Percentiles rank a stretch among this genome's conserved stretches.
These are phyloP conservation scores for Dryomyza anilis DNA, from an alignment of 2,888 invertebrate species.

Conservation along the genomic window DNA sequence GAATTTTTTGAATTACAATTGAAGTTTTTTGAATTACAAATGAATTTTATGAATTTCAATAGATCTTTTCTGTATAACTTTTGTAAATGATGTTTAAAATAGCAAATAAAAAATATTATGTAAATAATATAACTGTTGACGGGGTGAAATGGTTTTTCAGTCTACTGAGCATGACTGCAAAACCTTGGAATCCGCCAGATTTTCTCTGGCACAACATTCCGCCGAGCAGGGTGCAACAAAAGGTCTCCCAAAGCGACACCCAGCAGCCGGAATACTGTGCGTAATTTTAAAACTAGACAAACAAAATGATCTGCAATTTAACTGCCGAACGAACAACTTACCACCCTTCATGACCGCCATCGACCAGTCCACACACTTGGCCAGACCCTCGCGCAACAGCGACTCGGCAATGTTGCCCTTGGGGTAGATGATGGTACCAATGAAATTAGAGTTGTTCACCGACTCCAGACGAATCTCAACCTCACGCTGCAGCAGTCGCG, in stretches of 20 bases:
- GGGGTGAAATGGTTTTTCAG: conserved; percentile 59
- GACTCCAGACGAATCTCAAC: conserved; percentile 90
- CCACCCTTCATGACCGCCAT: conserved; percentile 79
- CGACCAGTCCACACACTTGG: conserved; percentile 92
- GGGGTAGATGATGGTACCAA: conserved; percentile 93
- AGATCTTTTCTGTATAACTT: too few species aligned
- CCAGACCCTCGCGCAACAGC: conserved; percentile 87
- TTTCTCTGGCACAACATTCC: conserved; percentile 47
- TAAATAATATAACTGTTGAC: conserved; percentile 44
- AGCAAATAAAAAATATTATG: neutral
- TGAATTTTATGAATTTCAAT: too few species aligned
- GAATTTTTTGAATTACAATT: too few species aligned
- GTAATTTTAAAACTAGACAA: neutral
- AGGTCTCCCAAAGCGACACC: conserved; percentile 39
- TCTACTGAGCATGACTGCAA: conserved; percentile 27
- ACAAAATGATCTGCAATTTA: too few species aligned
- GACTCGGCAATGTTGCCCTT: conserved; percentile 93
- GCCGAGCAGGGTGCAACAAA: conserved; percentile 37
- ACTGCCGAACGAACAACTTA: too few species aligned
- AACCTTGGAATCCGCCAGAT: conserved; percentile 57
- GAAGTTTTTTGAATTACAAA: too few species aligned
- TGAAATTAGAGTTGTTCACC: conserved; percentile 89
- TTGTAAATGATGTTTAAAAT: too few species aligned
- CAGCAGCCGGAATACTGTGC: conserved; percentile 27
- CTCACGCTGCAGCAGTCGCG: conserved; percentile 87